Evolutionary conservation across 1,140 invertebrate genomes (phyloP).

Genomic region (Drosophila suzukii): DNA sequence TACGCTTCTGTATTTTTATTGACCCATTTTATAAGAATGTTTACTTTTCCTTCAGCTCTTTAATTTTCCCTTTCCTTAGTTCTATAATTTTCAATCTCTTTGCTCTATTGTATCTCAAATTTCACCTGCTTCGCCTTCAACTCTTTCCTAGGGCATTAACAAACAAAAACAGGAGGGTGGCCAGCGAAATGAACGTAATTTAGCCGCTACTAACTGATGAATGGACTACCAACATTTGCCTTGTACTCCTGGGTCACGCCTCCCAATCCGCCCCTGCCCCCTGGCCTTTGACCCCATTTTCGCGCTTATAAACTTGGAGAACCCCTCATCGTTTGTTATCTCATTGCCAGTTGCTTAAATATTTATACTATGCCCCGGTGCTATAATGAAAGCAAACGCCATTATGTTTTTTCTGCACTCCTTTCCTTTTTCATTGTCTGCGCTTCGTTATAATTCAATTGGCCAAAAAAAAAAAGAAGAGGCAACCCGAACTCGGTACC

Average conservation of each 20-base stretch:
- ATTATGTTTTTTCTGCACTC: constrained; percentile 50
- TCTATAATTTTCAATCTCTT: too few relatives aligned
- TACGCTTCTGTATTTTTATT: neutral
- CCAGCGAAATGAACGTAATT: constrained; percentile 44
- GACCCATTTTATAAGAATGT: too few relatives aligned
- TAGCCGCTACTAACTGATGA: constrained; percentile 58
- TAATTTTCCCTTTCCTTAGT: too few relatives aligned
- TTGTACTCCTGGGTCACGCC: constrained; percentile 1
- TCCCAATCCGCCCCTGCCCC: neutral
- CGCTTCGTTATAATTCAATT: constrained; percentile 74
- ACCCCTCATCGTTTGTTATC: constrained; percentile 63
- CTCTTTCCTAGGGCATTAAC: neutral
- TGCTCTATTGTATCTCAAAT: neutral
- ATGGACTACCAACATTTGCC: constrained; percentile 57
- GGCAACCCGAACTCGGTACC: constrained; percentile 4
- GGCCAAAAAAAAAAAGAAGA: constrained; percentile 53
- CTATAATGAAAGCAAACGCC: constrained; percentile 79
- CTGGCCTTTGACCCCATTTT: constrained; percentile 51
- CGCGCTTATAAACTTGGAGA: constrained; percentile 43
- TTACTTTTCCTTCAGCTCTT: constrained; percentile 3
- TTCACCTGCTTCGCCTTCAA: constrained; percentile 1
- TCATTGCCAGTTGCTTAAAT: constrained; percentile 80
- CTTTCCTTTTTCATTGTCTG: constrained; percentile 56
- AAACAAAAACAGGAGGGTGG: constrained; percentile 9
- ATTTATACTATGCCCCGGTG: constrained; percentile 68